Base-by-base conservation (phyloP, 2,888 invertebrate species). In the Rugalucina vietnamica region DNA sequence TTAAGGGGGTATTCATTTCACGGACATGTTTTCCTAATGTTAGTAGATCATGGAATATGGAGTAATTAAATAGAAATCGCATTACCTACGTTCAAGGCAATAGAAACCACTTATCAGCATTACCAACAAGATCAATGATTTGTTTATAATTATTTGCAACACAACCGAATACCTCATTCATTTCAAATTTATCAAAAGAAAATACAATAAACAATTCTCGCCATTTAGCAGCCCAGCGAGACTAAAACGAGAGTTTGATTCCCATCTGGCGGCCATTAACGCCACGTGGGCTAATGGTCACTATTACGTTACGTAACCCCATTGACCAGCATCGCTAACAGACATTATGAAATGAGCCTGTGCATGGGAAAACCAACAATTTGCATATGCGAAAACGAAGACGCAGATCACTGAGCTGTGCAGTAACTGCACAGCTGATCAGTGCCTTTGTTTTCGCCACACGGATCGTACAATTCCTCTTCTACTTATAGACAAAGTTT, bases 171-270 rank as follows among this genome's bases (percentile, higher is more conserved):
- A 29, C 29, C 43, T 37, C 70, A 82, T 81, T 60, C 83, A 84
- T 76, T 76, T 43, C 70, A 39, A 74, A 84, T 81, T 73, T 75
- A 84, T 84, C 76, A 82, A 78, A 80, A 32, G 73, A 57, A 80
- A 76, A 70, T 72, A 84, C 84, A 87, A 84, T 84, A 87, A 87
- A 84, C 84, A 78, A 34, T 71, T 54, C 34, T 34, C 50, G 39
- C 32, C 75, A 75, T 70, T 60, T 79, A 75, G 43, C 76, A 39
- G 14, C 39, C 54, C 43, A 81, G 84, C 78, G 84, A 75, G 85
- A 81, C 24, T 85, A 74, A 75, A 85, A 85, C 83, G 87, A 87
- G 83, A 77, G 54, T 77, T 81, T 83, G 81, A 87, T 87, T 49
- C 36, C 70, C 39, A 34, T 50, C 80, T 79, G 72, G 78, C 70